phyloP scores from a whole-genome alignment of 1,140 invertebrate species.

The Caerostris darwini region DNA sequence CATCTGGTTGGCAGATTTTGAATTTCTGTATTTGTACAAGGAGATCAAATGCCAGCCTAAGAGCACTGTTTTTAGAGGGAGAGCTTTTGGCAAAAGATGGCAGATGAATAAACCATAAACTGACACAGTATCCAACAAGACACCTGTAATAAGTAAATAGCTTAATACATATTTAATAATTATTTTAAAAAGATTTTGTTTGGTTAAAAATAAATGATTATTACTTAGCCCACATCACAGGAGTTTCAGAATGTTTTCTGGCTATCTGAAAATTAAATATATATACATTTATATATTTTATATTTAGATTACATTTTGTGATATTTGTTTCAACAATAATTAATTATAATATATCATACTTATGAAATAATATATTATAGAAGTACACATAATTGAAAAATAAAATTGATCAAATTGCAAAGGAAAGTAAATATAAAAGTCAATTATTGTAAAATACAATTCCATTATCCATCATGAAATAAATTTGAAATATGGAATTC shows the following conservation, averaged over 20 bases:
- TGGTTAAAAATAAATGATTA: conserved; percentile 61
- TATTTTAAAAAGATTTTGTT: background rate
- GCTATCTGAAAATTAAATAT: conserved; percentile 83
- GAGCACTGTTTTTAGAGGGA: conserved; percentile 86
- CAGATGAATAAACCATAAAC: conserved; percentile 98
- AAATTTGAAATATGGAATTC: no score
- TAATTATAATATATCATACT: no score
- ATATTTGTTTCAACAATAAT: no score
- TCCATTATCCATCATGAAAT: no score
- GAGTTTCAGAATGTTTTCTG: conserved; percentile 86
- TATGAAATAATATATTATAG: no score
- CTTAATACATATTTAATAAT: background rate
- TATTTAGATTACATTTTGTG: no score
- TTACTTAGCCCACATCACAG: conserved; percentile 95
- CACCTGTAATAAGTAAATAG: conserved; percentile 79
- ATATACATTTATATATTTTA: no score
- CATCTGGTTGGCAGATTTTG: conserved; percentile 92
- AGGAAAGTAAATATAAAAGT: no score
- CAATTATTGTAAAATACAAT: no score
- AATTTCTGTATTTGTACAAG: conserved; percentile 91
- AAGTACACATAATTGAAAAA: no score
- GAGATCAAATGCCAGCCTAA: conserved; percentile 93
- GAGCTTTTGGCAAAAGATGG: conserved; percentile 87
- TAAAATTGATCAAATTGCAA: no score
- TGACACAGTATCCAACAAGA: conserved; percentile 85